These are phyloP conservation scores for Rhynchomys soricoides DNA, from an alignment of 2,113 vertebrate species.

Conservation along the genomic window DNA sequence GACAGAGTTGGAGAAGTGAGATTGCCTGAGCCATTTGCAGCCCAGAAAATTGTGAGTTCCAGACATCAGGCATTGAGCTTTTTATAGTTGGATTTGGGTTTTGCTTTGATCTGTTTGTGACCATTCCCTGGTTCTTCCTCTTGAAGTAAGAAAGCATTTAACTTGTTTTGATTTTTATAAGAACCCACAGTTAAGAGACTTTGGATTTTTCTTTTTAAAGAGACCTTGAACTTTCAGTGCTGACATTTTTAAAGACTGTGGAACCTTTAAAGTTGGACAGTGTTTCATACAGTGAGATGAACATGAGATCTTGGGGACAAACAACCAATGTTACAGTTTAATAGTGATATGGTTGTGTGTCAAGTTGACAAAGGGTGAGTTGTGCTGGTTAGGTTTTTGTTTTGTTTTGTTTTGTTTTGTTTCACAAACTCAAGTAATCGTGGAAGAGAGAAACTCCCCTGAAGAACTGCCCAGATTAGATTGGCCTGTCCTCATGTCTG, in stretches of 20 bases:
- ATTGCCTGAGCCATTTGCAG: background rate
- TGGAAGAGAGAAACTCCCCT: too few species aligned
- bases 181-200: background rate
- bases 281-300: background rate
- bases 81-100: background rate
- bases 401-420: background rate
- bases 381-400: background rate
- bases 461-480: background rate
- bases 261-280: background rate
- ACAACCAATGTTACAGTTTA: background rate
- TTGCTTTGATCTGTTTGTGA: background rate
- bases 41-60: background rate
- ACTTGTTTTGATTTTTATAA: background rate
- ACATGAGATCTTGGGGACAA: background rate
- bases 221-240: background rate
- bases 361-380: background rate
- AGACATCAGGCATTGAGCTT: background rate
- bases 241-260: background rate
- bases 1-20: background rate
- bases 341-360: background rate
- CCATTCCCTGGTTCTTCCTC: background rate
- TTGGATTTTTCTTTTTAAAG: background rate
- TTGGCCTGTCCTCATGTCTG: background rate
- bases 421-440: background rate
- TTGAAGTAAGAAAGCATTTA: background rate